Percentiles rank a stretch among this genome's conserved stretches.
Evolutionary conservation across 2,888 invertebrate genomes (phyloP).

Genomic region (Tenthredo mesomela): DNA sequence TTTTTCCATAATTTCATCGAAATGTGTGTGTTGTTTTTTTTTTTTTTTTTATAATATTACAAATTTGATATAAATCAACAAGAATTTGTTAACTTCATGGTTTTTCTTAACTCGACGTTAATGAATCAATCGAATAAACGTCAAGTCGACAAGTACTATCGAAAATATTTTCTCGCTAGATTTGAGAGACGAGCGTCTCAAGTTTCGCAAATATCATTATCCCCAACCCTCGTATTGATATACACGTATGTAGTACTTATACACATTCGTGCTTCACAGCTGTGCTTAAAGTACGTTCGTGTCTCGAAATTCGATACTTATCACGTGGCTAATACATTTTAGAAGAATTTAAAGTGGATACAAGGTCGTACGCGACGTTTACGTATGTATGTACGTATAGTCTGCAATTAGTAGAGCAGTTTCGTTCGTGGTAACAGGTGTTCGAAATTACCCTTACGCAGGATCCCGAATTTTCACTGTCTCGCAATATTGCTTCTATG

Average conservation of each 20-base stretch:
- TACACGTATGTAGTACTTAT: neutral
- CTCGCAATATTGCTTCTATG: neutral
- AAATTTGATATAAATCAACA: no score
- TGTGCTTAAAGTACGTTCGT: conserved; percentile 67
- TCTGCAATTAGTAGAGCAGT: neutral
- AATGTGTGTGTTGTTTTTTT: no score
- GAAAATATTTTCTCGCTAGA: neutral
- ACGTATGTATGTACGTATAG: neutral
- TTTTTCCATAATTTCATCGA: no score
- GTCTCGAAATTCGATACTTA: conserved; percentile 68
- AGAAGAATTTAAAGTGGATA: conserved; percentile 1
- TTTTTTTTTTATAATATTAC: no score
- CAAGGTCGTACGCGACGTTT: neutral
- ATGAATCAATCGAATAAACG: neutral
- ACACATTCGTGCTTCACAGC: conserved; percentile 60
- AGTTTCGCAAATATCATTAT: neutral
- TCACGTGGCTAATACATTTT: conserved; percentile 67
- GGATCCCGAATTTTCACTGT: neutral
- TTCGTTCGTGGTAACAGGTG: neutral
- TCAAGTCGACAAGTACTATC: neutral
- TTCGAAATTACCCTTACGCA: neutral
- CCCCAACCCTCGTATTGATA: neutral
- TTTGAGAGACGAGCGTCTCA: neutral
- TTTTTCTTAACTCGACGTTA: neutral
- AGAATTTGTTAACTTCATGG: no score